phyloP scores from a whole-genome alignment of 1,140 invertebrate genomes.

The Drosophila suzukii region DNA sequence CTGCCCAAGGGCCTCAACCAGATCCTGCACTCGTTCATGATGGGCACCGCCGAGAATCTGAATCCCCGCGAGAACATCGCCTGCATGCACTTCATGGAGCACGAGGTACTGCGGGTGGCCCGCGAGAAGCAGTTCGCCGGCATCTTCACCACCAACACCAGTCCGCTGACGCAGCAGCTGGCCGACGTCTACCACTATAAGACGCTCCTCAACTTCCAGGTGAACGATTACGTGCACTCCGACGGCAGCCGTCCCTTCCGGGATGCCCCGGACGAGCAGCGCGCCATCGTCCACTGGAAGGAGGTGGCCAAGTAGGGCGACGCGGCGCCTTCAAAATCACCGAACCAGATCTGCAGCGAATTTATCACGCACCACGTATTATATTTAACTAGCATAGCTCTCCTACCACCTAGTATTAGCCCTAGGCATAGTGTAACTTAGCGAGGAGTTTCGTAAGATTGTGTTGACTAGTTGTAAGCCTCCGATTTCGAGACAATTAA shows the following conservation, averaged over 20 bases:
- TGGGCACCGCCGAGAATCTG: constrained; percentile 89
- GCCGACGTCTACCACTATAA: constrained; percentile 93
- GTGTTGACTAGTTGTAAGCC: constrained; percentile 81
- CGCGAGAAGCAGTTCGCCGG: constrained; percentile 88
- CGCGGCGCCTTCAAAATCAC: neutral
- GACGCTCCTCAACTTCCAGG: constrained; percentile 91
- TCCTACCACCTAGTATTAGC: constrained; percentile 66
- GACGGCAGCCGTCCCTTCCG: constrained; percentile 90
- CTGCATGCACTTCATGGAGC: constrained; percentile 91
- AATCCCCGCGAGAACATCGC: constrained; percentile 90
- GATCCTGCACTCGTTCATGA: constrained; percentile 94
- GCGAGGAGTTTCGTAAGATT: constrained; percentile 63
- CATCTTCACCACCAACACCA: constrained; percentile 94
- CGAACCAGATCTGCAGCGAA: constrained; percentile 55
- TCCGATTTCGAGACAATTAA: constrained; percentile 69
- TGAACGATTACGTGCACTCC: constrained; percentile 90
- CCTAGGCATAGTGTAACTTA: constrained; percentile 61
- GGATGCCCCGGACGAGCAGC: constrained; percentile 89
- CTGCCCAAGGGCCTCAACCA: constrained; percentile 89
- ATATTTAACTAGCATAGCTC: constrained; percentile 57
- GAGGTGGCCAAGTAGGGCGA: constrained; percentile 60
- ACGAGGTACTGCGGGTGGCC: constrained; percentile 89
- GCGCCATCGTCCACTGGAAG: constrained; percentile 91
- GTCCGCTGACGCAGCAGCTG: constrained; percentile 92
- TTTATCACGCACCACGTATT: constrained; percentile 71